phyloP scores from a whole-genome alignment of 2,888 invertebrate genomes.

The Leptinotarsa rubiginosa region DNA sequence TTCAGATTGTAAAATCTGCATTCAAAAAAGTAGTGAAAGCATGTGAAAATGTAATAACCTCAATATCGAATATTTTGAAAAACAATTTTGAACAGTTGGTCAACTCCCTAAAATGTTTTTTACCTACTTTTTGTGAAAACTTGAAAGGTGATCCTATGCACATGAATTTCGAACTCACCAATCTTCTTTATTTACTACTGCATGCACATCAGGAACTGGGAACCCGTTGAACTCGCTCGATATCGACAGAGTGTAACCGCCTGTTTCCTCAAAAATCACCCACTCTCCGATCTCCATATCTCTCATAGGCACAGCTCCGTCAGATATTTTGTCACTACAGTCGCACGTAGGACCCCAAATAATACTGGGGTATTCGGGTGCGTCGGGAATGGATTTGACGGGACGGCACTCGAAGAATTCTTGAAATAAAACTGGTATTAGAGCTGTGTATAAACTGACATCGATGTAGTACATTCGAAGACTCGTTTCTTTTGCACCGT shows the following conservation, averaged over 20 bases:
- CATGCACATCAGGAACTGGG: conserved; percentile 63
- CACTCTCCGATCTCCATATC: conserved; percentile 68
- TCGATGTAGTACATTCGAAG: conserved; percentile 35
- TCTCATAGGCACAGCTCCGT: conserved; percentile 66
- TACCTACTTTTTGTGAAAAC: too few relatives aligned
- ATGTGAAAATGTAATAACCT: too few relatives aligned
- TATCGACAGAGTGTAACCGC: conserved; percentile 70
- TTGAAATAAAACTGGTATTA: conserved; percentile 17
- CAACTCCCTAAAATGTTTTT: too few relatives aligned
- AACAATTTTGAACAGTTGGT: too few relatives aligned
- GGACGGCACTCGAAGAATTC: conserved; percentile 40
- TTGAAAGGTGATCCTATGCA: too few relatives aligned
- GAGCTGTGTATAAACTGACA: conserved; percentile 22
- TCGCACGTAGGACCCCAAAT: conserved; percentile 70
- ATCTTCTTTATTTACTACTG: conserved; percentile 60
- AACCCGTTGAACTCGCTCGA: conserved; percentile 74
- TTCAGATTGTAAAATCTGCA: too few relatives aligned
- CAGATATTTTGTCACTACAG: conserved; percentile 69
- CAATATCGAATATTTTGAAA: too few relatives aligned
- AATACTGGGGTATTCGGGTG: conserved; percentile 29
- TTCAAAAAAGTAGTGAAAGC: too few relatives aligned
- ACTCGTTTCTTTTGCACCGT: conserved; percentile 10
- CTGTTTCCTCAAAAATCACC: conserved; percentile 74
- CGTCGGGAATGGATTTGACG: conserved; percentile 10
- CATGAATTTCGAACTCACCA: conserved; percentile 55